Evolutionary conservation across 1,140 invertebrate genomes (phyloP), one percentile per base, ranked within the genome.

Genomic region (Hetaerina americana): DNA sequence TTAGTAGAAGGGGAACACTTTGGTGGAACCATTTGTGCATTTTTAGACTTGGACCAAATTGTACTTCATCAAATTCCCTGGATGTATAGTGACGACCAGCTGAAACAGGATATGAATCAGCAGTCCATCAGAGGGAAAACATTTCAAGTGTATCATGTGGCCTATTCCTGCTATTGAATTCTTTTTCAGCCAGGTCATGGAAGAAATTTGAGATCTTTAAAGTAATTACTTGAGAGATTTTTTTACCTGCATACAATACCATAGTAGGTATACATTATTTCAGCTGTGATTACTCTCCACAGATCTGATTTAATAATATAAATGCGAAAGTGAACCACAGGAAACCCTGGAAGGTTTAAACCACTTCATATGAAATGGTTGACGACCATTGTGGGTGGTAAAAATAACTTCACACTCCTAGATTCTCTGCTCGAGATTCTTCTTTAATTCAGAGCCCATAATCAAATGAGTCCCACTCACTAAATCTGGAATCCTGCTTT

Each of bases 401-500:
- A 24, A 24, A 24, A 24, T 66, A 5, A 25, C 12, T 66, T 12
- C 26, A n/a, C 66, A 24, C 22, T 66, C 66, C 22, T 25, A 66
- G 10, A 27, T 27, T 69, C 66, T 68, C 27, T 5, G 6, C 68
- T n/a, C n/a, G 66, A 69, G 68, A n/a, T n/a, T n/a, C n/a, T n/a
- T n/a, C n/a, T 5, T 18, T 57, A 10, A 27, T 26, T 77, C 76
- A 87, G 78, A 87, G 84, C 75, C 87, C 88, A 79, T 87, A 89
- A 78, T 90, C 89, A 77, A 91, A 90, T 69, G 88, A 90, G 78
- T 90, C 90, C 85, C 90, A 91, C 82, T 92, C 88, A 73, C 89
- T 89, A 79, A 90, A 89, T 75, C 88, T 84, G 49, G 90, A 92
- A 80, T 95, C 92, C 81, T 95, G 93, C 82, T 93, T 93, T 78